phyloP scores from a whole-genome alignment of 2,888 invertebrate species.

The Margaritifera margaritifera region DNA sequence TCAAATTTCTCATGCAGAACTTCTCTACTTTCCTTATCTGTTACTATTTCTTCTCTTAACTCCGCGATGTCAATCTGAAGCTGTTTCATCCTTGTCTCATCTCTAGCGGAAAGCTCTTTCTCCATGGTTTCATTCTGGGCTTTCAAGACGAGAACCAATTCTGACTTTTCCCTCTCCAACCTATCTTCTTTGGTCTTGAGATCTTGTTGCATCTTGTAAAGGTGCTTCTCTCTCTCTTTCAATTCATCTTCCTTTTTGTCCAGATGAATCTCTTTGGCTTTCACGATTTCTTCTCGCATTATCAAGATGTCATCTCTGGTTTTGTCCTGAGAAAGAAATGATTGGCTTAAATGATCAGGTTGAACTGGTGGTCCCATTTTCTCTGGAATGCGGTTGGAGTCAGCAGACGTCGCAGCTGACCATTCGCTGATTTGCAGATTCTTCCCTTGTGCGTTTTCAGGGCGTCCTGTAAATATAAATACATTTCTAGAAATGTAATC shows the following conservation, averaged over 20 bases:
- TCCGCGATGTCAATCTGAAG: slow-evolving; percentile 28
- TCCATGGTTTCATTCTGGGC: too few relatives aligned
- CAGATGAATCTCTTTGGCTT: slow-evolving; percentile 25
- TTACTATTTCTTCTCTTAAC: slow-evolving; percentile 28
- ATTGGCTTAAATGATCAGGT: neutral
- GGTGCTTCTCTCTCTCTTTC: slow-evolving; percentile 22
- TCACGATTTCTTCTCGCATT: slow-evolving; percentile 22
- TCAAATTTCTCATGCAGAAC: slow-evolving; percentile 25
- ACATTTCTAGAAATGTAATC: too few relatives aligned
- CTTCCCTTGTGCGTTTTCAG: too few relatives aligned
- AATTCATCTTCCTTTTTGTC: slow-evolving; percentile 23
- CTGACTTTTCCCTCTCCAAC: slow-evolving; percentile 8
- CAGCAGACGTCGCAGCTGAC: too few relatives aligned
- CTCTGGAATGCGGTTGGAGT: slow-evolving; percentile 9
- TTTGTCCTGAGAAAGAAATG: slow-evolving; percentile 2
- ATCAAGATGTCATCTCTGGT: slow-evolving; percentile 27
- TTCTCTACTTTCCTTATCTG: slow-evolving; percentile 23
- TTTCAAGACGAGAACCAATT: too few relatives aligned
- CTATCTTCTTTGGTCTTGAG: slow-evolving; percentile 28
- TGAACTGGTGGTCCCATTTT: slow-evolving; percentile 1
- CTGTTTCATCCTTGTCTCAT: too few relatives aligned
- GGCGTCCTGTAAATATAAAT: too few relatives aligned
- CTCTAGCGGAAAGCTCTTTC: too few relatives aligned
- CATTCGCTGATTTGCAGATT: too few relatives aligned
- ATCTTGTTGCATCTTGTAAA: slow-evolving; percentile 24